Base-by-base conservation (phyloP, 2,113 vertebrate species). In the Antigone vipio region DNA sequence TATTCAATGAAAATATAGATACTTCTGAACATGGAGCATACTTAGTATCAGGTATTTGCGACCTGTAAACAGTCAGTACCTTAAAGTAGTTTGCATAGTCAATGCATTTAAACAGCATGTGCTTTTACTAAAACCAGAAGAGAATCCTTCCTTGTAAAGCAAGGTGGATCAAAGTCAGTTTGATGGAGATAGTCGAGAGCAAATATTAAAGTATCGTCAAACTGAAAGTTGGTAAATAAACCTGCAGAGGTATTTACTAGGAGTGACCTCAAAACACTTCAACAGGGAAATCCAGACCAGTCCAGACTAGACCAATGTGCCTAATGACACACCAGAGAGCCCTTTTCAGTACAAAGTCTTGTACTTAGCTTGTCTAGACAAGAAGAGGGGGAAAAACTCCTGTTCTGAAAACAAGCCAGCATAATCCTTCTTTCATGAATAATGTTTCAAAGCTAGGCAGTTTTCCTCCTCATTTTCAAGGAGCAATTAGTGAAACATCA, bases 361-460 rank as follows among this genome's bases (percentile, higher is more conserved):
- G 97, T 93, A 94, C 92, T 96, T 94, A 94, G 96, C 96, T 97
- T 95, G 97, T 98, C 96, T 98, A 98, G 98, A 98, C 94, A 88
- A 91, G 34, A 71, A 83, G 68, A 87, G 66, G 29, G 53, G 34
- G 30, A 45, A 94, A 97, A 95, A 89, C 93, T 97, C 85, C 50
- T 32, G 44, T 93, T 97, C 95, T 96, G 97, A 97, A 97, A 97
- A 97, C 89, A 98, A 94, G 91, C 84, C 96, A 97, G 95, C 95
- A 96, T 40, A 78, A 98, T 92, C 81, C 68, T 97, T 97, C 97
- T 97, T 95, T 97, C 93, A 97, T 95, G 97, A 92, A 94, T 73
- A 92, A 97, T 58, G 66, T 97, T 94, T 91, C 95, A 89, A 92
- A 93, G 74, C 76, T 53, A 95, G 66, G 44, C 82, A 95, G 58